phyloP scores from a whole-genome alignment of 2,888 invertebrate genomes.

The Acronicta alni region DNA sequence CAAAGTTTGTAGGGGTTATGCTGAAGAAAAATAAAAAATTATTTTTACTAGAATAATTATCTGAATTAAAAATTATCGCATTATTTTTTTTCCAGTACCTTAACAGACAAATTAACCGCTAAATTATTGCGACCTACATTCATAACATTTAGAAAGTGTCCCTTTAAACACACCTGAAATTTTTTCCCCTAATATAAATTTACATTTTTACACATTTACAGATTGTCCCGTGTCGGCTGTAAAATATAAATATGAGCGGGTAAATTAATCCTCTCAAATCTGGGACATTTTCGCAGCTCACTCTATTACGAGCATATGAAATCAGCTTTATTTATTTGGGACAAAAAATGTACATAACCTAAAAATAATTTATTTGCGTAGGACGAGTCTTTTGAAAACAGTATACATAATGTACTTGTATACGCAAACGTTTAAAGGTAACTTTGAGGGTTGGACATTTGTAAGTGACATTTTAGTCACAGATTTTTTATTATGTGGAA shows the following conservation, averaged over 20 bases:
- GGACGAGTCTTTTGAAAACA: slow-evolving; percentile 39
- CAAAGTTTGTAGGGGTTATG: too few species aligned
- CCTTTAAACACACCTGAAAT: slow-evolving; percentile 16
- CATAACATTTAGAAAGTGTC: slow-evolving; percentile 20
- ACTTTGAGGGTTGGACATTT: slow-evolving; percentile 5
- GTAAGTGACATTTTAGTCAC: slow-evolving; percentile 4
- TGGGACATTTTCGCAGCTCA: slow-evolving; percentile 20
- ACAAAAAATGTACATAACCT: slow-evolving; percentile 42
- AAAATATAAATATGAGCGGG: slow-evolving; percentile 29
- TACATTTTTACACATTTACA: slow-evolving; percentile 43
- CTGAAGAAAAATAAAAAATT: too few species aligned
- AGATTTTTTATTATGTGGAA: slow-evolving; percentile 2
- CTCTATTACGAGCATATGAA: slow-evolving; percentile 37
- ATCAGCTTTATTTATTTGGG: slow-evolving; percentile 50
- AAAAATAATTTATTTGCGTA: slow-evolving; percentile 46
- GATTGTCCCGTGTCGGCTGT: slow-evolving; percentile 25
- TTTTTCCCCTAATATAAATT: slow-evolving; percentile 28
- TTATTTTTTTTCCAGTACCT: background rate
- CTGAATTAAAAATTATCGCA: background rate
- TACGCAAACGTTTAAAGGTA: slow-evolving; percentile 9
- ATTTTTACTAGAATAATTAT: too few species aligned
- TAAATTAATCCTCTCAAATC: slow-evolving; percentile 43
- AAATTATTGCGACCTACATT: slow-evolving; percentile 3
- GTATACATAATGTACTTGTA: slow-evolving; percentile 3
- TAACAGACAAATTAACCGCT: background rate